Conservation (phyloP, 2,888 invertebrate species). For the Amphimallon solstitiale region DNA sequence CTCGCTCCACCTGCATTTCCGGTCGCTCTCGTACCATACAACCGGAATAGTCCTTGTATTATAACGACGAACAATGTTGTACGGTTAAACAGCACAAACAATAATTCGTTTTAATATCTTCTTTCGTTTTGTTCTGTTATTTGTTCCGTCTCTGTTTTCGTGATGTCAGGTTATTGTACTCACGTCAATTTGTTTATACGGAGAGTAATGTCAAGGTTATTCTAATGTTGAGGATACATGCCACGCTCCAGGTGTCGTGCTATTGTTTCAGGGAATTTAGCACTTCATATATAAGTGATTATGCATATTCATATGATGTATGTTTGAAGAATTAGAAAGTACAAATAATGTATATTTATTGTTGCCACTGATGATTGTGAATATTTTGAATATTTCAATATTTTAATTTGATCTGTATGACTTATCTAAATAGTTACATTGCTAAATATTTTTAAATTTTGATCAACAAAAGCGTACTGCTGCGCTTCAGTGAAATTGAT, state of each 20-base stretch:
- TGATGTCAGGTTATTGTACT: slow-evolving; percentile 36
- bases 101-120: slow-evolving; percentile 26
- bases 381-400: too few species aligned
- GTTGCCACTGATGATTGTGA: too few species aligned
- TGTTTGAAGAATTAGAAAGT: slow-evolving; percentile 15
- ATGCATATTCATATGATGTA: not conserved
- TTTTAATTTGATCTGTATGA: too few species aligned
- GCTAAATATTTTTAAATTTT: too few species aligned
- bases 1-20: slow-evolving; percentile 52
- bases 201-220: slow-evolving; percentile 38
- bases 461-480: too few species aligned
- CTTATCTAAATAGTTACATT: too few species aligned
- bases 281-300: slow-evolving; percentile 13
- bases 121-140: not conserved
- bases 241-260: slow-evolving; percentile 17
- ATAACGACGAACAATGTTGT: slow-evolving; percentile 9
- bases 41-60: slow-evolving; percentile 34
- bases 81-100: slow-evolving; percentile 9
- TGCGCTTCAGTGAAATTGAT: too few species aligned
- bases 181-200: slow-evolving; percentile 6
- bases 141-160: slow-evolving; percentile 25
- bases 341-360: not conserved
- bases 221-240: slow-evolving; percentile 27
- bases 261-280: slow-evolving; percentile 26
- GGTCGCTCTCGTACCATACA: slow-evolving; percentile 29